Base-by-base conservation (phyloP, 2,888 invertebrate species). In the Mesodorylaimus sp. region DNA sequence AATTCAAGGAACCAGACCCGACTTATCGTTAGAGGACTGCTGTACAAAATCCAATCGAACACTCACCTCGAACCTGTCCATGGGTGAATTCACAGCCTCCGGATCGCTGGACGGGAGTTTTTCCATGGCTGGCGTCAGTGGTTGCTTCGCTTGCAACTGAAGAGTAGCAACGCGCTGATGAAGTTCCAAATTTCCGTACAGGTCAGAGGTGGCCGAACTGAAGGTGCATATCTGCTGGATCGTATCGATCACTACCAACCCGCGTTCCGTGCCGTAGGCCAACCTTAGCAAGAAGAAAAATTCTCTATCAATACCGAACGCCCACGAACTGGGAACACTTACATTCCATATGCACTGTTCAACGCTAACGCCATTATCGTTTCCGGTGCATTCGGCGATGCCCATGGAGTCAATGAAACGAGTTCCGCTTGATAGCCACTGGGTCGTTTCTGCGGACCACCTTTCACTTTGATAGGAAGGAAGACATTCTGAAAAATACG, bases 341-440 rank as follows among this genome's bases (percentile, higher is more conserved):
- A 93, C 93, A 97, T 77, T 71, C 91, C 91, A 72, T 88, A 93
- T 52, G 85, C 84, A 61, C 93, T 89, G 74, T 91, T 93, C 70
- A 97, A 77, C 62, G 85, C 80, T 66, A 95, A 78, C 57, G 88
- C 79, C 59, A 86, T 79, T 66, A 95, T 80, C 68, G 79, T 79
- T 70, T 83, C 80, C 60, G 89, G 80, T 62, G 82, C 77, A 71
- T 79, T 78, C 16, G 55, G 52, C 2, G 56, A 54, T 10, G 54
- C 53, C 65, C 83, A 83, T 47, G 80, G 81, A 62, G 93, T 85
- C 65, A 93, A 74, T 70, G 91, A 91, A 58, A 91, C 84, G 57
- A 97, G 75, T 65, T 88, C 83, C 45, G 89, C 85, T 75, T 95
- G 93, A 76, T 89, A 97, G 58, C 95, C 97, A n/a, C 91, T 76